Evolutionary conservation across 2,888 invertebrate species (phyloP).

Genomic region (Chymomyza amoena): DNA sequence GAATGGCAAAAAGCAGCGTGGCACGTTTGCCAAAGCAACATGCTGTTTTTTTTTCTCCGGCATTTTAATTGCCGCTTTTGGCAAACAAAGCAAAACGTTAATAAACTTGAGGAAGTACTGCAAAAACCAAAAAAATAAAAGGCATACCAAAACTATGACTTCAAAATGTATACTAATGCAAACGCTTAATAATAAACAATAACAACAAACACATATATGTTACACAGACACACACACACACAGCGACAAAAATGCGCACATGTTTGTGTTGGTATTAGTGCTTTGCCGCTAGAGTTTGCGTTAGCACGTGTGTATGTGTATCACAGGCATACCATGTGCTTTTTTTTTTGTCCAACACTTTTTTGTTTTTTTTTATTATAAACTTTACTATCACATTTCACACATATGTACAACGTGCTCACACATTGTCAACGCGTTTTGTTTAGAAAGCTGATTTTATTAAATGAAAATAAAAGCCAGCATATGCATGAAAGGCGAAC

Average conservation of each 20-base stretch:
- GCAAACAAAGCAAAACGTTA: background rate
- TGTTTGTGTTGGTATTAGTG: slow-evolving; percentile 2
- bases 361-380: slow-evolving; percentile 30
- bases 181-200: slow-evolving; percentile 34
- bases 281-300: background rate
- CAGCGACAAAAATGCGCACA: background rate
- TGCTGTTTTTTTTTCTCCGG: slow-evolving; percentile 41
- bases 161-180: too few species aligned
- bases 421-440: slow-evolving; percentile 30
- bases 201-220: slow-evolving; percentile 46
- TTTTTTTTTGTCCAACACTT: slow-evolving; percentile 51
- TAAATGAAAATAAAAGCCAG: slow-evolving; percentile 32
- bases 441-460: slow-evolving; percentile 54
- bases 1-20: slow-evolving; percentile 57
- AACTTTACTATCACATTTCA: slow-evolving; percentile 56
- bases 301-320: slow-evolving; percentile 52
- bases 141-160: background rate
- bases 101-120: background rate
- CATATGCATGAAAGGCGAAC: background rate
- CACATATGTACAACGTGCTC: background rate
- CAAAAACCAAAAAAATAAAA: background rate
- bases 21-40: slow-evolving; percentile 56
- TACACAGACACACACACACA: slow-evolving; percentile 21
- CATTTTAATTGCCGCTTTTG: background rate
- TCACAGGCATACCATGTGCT: slow-evolving; percentile 65